Evolutionary conservation across 2,797 vertebrate species (phyloP).

Genomic region (Schizothorax lantsangensis): DNA sequence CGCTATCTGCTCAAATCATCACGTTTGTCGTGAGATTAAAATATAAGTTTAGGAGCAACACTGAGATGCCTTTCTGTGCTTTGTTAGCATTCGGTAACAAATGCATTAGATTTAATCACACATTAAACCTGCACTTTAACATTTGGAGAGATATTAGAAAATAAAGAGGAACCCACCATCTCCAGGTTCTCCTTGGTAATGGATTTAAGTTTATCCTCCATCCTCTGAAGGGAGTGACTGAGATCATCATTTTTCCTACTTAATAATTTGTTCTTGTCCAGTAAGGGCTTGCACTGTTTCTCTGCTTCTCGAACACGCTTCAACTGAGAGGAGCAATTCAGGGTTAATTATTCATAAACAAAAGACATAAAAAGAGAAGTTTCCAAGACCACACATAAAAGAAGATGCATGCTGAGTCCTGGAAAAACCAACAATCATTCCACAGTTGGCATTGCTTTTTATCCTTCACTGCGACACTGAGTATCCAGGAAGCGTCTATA

Average conservation of each 20-base stretch:
- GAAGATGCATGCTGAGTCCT: not conserved
- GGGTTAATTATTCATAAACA: not conserved
- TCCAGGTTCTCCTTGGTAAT: slow-evolving; percentile 93
- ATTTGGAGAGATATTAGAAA: not conserved
- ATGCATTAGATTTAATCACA: not conserved
- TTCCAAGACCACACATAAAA: not conserved
- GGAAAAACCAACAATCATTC: not conserved
- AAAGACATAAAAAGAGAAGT: not conserved
- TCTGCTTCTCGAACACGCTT: slow-evolving; percentile 95
- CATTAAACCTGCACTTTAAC: not conserved
- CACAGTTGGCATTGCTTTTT: not conserved
- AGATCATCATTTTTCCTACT: slow-evolving; percentile 95
- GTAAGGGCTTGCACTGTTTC: slow-evolving; percentile 95
- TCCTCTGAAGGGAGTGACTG: slow-evolving; percentile 90
- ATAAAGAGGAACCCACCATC: slow-evolving; percentile 82
- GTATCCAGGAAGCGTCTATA: too few relatives aligned
- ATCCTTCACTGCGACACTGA: not conserved
- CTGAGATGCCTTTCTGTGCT: not conserved
- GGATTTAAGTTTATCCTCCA: slow-evolving; percentile 93
- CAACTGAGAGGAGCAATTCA: slow-evolving; percentile 75
- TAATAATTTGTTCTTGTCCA: slow-evolving; percentile 97
- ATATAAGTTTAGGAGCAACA: not conserved
- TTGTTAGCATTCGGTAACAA: not conserved
- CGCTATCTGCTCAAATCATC: not conserved
- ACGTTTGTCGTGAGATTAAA: not conserved